These are phyloP conservation scores for Ianthella basta DNA, from an alignment of 37 sponge, comb jelly and placozoan genomes.

Conservation along the genomic window DNA sequence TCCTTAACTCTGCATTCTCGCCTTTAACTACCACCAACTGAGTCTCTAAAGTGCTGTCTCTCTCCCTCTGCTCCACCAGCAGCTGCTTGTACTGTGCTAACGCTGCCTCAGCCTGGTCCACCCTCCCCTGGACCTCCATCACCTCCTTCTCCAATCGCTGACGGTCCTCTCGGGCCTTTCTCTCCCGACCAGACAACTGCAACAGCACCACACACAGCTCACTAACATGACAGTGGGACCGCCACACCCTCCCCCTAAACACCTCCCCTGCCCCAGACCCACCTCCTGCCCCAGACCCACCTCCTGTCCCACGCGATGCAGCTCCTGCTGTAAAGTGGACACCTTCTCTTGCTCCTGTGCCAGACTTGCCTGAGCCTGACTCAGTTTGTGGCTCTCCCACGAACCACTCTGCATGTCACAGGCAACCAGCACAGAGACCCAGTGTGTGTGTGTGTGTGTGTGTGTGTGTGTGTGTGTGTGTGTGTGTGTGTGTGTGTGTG, in stretches of 20 bases:
- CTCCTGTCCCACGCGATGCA: background rate
- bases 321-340: background rate
- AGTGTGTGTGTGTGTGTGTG: background rate
- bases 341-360: no score
- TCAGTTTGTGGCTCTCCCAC: no score
- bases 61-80: background rate
- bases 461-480: background rate
- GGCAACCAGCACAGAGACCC: background rate
- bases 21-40: background rate
- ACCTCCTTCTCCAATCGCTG: slow-evolving; percentile 11
- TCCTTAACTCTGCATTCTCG: background rate
- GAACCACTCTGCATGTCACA: background rate
- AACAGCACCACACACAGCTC: background rate
- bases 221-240: background rate
- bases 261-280: background rate
- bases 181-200: slow-evolving; percentile 5
- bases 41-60: background rate
- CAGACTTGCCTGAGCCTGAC: no score
- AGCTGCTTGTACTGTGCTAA: no score
- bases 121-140: background rate
- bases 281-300: background rate
- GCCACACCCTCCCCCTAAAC: background rate
- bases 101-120: background rate
- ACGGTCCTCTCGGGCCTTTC: slow-evolving; percentile 1
- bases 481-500: slow-evolving; percentile 30